Percentiles rank a stretch among this genome's conserved stretches.
Evolutionary conservation across 2,888 invertebrate genomes (phyloP).

Genomic region (Lasioglossum leucozonium): DNA sequence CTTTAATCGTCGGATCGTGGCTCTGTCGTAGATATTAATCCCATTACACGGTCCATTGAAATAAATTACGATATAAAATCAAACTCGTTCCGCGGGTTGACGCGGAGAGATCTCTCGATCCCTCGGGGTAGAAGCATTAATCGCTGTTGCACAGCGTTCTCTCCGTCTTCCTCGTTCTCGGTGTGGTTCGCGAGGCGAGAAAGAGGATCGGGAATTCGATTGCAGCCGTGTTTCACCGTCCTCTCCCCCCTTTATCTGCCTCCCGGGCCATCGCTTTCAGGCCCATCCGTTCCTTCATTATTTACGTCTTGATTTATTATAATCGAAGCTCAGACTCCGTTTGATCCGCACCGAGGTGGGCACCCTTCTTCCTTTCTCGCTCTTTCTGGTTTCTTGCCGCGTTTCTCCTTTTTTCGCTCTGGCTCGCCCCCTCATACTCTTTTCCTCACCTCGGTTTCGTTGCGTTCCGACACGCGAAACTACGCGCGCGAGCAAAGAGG

Average conservation of each 20-base stretch:
- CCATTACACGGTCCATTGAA: conserved; percentile 66
- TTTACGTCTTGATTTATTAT: conserved; percentile 84
- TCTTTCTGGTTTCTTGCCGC: neutral
- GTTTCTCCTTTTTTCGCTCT: conserved; percentile 9
- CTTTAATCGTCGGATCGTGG: neutral
- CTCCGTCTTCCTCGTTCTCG: conserved; percentile 63
- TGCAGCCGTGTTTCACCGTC: conserved; percentile 71
- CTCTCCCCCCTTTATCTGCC: conserved; percentile 43
- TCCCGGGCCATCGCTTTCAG: conserved; percentile 43
- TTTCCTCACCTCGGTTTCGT: conserved; percentile 13
- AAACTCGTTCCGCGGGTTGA: conserved; percentile 58
- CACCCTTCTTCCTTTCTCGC: conserved; percentile 4
- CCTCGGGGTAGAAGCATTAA: conserved; percentile 79
- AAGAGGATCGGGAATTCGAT: conserved; percentile 74
- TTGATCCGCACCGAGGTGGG: conserved; percentile 78
- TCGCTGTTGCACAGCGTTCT: conserved; percentile 66
- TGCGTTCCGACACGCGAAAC: conserved; percentile 20
- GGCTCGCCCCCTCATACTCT: conserved; percentile 1
- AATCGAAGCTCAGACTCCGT: conserved; percentile 82
- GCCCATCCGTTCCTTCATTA: conserved; percentile 81
- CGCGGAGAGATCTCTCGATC: conserved; percentile 57
- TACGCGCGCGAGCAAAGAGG: conserved; percentile 29
- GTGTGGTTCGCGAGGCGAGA: conserved; percentile 23
- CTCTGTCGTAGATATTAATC: conserved; percentile 57
- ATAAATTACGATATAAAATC: conserved; percentile 68